Percentiles rank a stretch among this genome's conserved stretches.
phyloP scores from a whole-genome alignment of 2,797 vertebrate species.

The Helostoma temminkii region DNA sequence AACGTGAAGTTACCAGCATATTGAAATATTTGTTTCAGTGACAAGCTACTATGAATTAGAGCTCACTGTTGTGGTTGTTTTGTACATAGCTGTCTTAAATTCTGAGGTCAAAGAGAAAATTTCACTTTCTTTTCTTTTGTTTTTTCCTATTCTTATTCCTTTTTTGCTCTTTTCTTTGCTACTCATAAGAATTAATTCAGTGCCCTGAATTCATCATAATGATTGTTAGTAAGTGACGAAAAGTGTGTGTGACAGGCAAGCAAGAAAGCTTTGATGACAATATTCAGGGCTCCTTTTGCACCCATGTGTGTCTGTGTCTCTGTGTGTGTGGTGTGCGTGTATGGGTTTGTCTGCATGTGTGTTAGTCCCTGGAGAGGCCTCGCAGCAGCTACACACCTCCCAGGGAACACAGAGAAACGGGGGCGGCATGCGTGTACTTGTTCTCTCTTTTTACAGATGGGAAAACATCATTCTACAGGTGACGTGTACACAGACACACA shows the following conservation, averaged over 20 bases:
- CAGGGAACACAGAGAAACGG: slow-evolving; percentile 57
- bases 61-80: neutral
- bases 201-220: slow-evolving; percentile 43
- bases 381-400: slow-evolving; percentile 59
- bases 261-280: slow-evolving; percentile 58
- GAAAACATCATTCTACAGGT: slow-evolving; percentile 70
- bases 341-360: slow-evolving; percentile 23
- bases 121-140: slow-evolving; percentile 2
- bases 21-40: slow-evolving; percentile 15
- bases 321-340: slow-evolving; percentile 15
- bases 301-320: slow-evolving; percentile 8
- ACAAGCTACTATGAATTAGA: neutral
- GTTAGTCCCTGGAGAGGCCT: slow-evolving; percentile 66
- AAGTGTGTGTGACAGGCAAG: slow-evolving; percentile 60
- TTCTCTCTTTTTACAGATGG: slow-evolving; percentile 61
- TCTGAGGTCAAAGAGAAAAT: slow-evolving; percentile 17
- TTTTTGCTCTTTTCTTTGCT: slow-evolving; percentile 27
- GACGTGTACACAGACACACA: slow-evolving; percentile 36
- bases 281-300: slow-evolving; percentile 35
- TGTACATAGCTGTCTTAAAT: neutral
- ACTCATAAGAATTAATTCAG: slow-evolving; percentile 16
- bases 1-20: slow-evolving; percentile 16
- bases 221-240: slow-evolving; percentile 51
- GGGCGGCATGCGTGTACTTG: slow-evolving; percentile 70
- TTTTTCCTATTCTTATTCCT: neutral